Evolutionary conservation across 2,113 vertebrate species (phyloP), one percentile per base, ranked within the genome.

Genomic region (Tragulus kanchil): DNA sequence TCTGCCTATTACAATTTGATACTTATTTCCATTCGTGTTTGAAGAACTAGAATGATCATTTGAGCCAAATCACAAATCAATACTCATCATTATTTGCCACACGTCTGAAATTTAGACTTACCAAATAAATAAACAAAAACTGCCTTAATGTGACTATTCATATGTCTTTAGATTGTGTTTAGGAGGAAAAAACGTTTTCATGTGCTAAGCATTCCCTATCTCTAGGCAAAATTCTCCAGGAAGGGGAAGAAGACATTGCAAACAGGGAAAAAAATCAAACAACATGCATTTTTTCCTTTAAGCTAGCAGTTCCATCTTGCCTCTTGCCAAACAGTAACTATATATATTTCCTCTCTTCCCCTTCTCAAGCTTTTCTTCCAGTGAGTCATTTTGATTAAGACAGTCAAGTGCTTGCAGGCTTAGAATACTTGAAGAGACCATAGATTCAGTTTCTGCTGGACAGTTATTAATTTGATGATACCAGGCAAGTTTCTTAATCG

Each of bases 241-340:
- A 96, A 95, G 62, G 59, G 95, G 94, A 96, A 97, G 94, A 96
- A 94, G 96, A 89, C 16, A 87, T 50, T 94, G 84, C 48, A 96
- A 86, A 95, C 86, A 95, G 96, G 85, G 36, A 93, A 97, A 95
- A 97, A 84, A 42, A 93, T 86, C 64, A 88, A 96, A 96, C n/a
- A 81, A 26, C 73, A 56, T 48, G 65, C 83, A 91, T 19, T 97
- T 97, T 94, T 96, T 97, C 81, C 36, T 90, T 82, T 83, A 94
- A 92, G 90, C 83, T 96, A 94, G 94, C 90, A 96, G 48, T 97
- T 96, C 81, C n/a, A 83, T 94, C 86, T 94, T 96, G 93, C 83
- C 17, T 94, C 54, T 96, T 95, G 62, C 61, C 86, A 91, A 97
- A 88, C 19, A 77, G 92, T 81, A 59, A 77, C 54, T 87, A 23